Percentiles rank a stretch among this genome's conserved stretches.
phyloP scores from a whole-genome alignment of 2,797 vertebrate species.

The Argya squamiceps region DNA sequence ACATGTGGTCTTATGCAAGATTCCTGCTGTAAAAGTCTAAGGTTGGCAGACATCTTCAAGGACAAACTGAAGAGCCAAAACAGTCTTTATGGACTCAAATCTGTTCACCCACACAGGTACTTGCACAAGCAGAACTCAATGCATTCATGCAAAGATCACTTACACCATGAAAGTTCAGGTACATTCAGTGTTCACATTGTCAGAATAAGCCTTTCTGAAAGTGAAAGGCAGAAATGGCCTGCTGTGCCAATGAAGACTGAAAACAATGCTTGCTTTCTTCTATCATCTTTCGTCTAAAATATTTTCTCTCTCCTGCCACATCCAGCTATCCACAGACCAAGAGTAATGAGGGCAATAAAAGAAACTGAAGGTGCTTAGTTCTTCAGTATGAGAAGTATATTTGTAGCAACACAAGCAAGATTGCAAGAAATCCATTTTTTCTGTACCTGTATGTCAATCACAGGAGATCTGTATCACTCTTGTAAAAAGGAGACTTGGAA shows the following conservation, averaged over 20 bases:
- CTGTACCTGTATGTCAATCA: not conserved
- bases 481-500: not conserved
- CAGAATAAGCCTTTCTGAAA: not conserved
- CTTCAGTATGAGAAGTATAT: not conserved
- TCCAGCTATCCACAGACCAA: not conserved
- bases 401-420: not conserved
- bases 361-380: not conserved
- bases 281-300: not conserved
- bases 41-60: conserved; percentile 49
- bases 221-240: not conserved
- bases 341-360: not conserved
- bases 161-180: not conserved
- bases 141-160: not conserved
- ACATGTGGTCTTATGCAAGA: conserved; percentile 58
- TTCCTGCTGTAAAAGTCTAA: not conserved
- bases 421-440: not conserved
- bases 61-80: not conserved
- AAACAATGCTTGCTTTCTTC: conserved; percentile 1
- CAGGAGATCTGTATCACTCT: not conserved
- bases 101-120: not conserved
- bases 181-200: not conserved
- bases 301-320: not conserved
- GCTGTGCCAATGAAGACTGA: not conserved
- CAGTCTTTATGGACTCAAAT: not conserved
- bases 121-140: not conserved